A percentile compares a stretch with the other conserved stretches of the same genome.
phyloP scores from a whole-genome alignment of 2,888 invertebrate genomes.

The Euproctis similis region DNA sequence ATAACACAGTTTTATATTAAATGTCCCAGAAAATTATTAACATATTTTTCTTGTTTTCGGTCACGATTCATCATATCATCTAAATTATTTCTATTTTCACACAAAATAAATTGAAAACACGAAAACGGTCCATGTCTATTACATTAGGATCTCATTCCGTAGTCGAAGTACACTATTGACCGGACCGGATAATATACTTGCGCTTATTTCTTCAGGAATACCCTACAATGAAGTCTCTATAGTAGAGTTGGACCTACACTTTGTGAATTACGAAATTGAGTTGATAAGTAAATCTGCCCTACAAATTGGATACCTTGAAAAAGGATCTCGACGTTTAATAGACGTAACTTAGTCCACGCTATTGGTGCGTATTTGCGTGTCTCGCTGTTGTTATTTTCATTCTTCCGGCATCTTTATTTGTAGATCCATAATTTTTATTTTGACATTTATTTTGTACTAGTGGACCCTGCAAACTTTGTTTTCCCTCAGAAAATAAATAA shows the following conservation, averaged over 20 bases:
- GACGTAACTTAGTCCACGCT: not conserved
- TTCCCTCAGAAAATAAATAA: too few relatives aligned
- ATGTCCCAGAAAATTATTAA: too few relatives aligned
- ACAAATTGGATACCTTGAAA: slow-evolving; percentile 3
- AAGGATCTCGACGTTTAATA: slow-evolving; percentile 1
- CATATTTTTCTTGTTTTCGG: too few relatives aligned
- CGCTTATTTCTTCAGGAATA: slow-evolving; percentile 4
- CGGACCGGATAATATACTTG: slow-evolving; percentile 4
- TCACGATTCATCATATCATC: too few relatives aligned
- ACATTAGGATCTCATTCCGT: slow-evolving; percentile 7
- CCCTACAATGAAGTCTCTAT: slow-evolving; percentile 2
- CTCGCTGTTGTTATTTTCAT: too few relatives aligned
- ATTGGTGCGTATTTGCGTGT: too few relatives aligned
- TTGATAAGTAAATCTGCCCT: slow-evolving; percentile 1
- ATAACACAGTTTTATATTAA: too few relatives aligned
- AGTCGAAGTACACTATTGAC: slow-evolving; percentile 5
- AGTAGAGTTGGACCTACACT: slow-evolving; percentile 1
- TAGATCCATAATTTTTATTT: too few relatives aligned
- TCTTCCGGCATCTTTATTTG: too few relatives aligned
- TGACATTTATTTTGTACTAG: too few relatives aligned
- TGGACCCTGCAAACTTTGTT: too few relatives aligned
- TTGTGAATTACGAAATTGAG: slow-evolving; percentile 2
- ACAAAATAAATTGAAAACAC: not conserved
- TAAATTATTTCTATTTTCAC: not conserved
- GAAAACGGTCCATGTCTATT: slow-evolving; percentile 1